phyloP scores from a whole-genome alignment of 2,888 invertebrate genomes.

The Lydus trimaculatus region DNA sequence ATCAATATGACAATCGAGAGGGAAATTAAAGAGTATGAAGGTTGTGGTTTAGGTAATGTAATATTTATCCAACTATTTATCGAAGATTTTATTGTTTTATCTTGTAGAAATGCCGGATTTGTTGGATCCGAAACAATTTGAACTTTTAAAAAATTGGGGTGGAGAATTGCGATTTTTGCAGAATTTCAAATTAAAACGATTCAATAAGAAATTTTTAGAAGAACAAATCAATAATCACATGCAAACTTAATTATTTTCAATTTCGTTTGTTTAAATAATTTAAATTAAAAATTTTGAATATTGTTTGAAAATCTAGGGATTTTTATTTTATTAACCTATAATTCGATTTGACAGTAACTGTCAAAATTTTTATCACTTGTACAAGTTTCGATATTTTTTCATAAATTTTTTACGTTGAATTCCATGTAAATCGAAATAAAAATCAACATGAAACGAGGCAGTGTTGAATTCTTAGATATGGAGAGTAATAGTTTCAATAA shows the following conservation, averaged over 20 bases:
- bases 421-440: not conserved
- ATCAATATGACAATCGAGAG: constrained; percentile 78
- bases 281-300: not conserved
- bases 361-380: not conserved
- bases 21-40: constrained; percentile 77
- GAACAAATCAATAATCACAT: constrained; percentile 8
- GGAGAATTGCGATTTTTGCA: constrained; percentile 72
- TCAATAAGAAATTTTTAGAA: constrained; percentile 58
- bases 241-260: not conserved
- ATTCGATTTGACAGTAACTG: not conserved
- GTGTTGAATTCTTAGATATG: constrained; percentile 70
- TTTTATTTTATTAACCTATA: not conserved
- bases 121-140: constrained; percentile 66
- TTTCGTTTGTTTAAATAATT: not conserved
- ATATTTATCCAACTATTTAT: constrained; percentile 31
- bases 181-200: constrained; percentile 71
- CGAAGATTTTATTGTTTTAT: not conserved
- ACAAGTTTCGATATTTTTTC: not conserved
- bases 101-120: constrained; percentile 75
- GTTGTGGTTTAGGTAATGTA: constrained; percentile 69
- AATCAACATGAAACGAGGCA: constrained; percentile 69
- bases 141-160: constrained; percentile 70
- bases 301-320: not conserved
- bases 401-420: not conserved
- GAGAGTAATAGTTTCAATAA: constrained; percentile 75